Evolutionary conservation across 2,797 vertebrate species (phyloP).

Genomic region (Ctenochaetus hawaiiensis): DNA sequence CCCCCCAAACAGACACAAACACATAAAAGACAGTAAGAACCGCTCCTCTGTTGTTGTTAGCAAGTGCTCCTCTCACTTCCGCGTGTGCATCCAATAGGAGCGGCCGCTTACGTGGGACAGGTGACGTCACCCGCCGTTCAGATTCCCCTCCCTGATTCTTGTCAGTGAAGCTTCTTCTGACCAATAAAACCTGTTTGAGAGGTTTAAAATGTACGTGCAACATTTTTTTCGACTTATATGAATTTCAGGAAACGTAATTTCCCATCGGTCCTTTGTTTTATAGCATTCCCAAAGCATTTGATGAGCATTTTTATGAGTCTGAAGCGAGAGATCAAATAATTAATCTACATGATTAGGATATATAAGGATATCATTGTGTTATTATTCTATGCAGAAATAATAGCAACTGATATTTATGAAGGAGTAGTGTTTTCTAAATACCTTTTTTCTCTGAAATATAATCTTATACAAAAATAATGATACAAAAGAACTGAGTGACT

Average conservation of each 20-base stretch:
- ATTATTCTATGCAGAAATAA: too few relatives aligned
- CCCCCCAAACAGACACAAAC: background rate
- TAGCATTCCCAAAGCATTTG: background rate
- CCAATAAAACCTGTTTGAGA: background rate
- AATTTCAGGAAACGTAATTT: too few relatives aligned
- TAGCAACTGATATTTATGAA: too few relatives aligned
- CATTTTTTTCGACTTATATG: background rate
- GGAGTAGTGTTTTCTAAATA: too few relatives aligned
- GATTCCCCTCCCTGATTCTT: background rate
- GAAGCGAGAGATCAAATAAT: background rate
- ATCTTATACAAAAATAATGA: too few relatives aligned
- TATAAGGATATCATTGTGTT: too few relatives aligned
- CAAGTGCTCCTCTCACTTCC: slow-evolving; percentile 55
- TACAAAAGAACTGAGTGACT: background rate
- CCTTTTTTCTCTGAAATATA: too few relatives aligned
- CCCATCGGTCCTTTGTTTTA: background rate
- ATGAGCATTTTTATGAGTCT: too few relatives aligned
- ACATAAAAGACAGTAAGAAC: background rate
- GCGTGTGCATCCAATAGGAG: slow-evolving; percentile 63
- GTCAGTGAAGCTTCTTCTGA: background rate
- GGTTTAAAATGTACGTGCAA: background rate
- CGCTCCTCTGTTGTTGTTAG: slow-evolving; percentile 54
- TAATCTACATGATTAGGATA: background rate
- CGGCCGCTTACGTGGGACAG: slow-evolving; percentile 5
- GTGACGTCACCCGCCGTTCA: slow-evolving; percentile 47